Evolutionary conservation across 2,888 invertebrate species (phyloP).

Genomic region (Cosmorhoe ocellata): DNA sequence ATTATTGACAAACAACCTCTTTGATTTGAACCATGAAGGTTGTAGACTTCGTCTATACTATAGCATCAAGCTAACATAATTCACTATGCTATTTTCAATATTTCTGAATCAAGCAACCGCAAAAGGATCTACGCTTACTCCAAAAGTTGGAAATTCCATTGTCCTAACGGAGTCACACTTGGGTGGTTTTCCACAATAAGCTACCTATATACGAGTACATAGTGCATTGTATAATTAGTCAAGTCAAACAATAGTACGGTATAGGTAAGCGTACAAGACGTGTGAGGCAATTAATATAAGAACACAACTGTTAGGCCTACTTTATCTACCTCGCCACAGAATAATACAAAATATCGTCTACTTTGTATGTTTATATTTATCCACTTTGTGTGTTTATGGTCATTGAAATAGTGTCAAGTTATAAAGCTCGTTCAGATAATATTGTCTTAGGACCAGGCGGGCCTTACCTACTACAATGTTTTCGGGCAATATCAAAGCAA

Average conservation of each 20-base stretch:
- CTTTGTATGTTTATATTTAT: no score
- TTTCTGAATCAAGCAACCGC: no score
- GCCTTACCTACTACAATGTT: no score
- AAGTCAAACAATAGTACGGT: conserved; percentile 21
- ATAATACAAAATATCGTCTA: background rate
- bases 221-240: conserved; percentile 5
- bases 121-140: background rate
- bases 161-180: conserved; percentile 15
- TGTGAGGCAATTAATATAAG: conserved; percentile 20
- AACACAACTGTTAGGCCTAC: conserved; percentile 25
- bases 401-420: background rate
- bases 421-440: background rate
- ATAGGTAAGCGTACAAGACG: background rate
- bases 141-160: conserved; percentile 5
- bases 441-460: background rate
- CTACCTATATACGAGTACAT: background rate
- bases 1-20: no score
- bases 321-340: background rate
- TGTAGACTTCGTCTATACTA: no score
- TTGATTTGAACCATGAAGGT: no score
- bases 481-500: no score
- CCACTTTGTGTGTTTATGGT: conserved; percentile 1
- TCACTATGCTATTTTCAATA: no score
- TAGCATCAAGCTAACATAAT: no score
- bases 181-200: conserved; percentile 18